Evolutionary conservation across 2,888 invertebrate genomes (phyloP).

Genomic region (Hybos culiciformis): DNA sequence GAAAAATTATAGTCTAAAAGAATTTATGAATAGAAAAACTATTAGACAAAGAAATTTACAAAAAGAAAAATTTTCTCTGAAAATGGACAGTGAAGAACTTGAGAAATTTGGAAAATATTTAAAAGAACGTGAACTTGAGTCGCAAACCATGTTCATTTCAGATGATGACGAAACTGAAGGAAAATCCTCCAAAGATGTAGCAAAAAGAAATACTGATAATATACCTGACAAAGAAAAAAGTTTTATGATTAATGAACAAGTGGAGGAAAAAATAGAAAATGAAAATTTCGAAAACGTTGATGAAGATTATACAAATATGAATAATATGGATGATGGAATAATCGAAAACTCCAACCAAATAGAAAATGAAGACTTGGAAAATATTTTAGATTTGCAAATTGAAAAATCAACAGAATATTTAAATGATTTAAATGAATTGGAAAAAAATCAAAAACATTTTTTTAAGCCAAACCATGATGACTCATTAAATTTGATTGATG

Average conservation of each 20-base stretch:
- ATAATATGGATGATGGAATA: too few species aligned
- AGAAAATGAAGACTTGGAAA: too few species aligned
- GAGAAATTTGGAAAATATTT: slow-evolving; percentile 46
- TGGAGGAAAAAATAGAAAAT: too few species aligned
- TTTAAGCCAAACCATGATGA: too few species aligned
- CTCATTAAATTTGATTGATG: too few species aligned
- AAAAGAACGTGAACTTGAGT: not conserved
- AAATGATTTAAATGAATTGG: too few species aligned
- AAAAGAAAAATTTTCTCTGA: slow-evolving; percentile 32
- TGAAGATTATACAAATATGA: too few species aligned
- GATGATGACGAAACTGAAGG: not conserved
- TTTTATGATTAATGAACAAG: not conserved
- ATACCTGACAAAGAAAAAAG: not conserved
- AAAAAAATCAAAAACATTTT: too few species aligned
- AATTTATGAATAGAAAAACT: slow-evolving; percentile 47
- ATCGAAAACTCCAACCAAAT: too few species aligned
- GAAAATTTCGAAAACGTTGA: too few species aligned
- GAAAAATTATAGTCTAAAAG: slow-evolving; percentile 61
- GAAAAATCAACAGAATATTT: too few species aligned
- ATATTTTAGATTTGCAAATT: too few species aligned
- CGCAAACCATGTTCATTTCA: not conserved
- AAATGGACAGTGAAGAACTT: slow-evolving; percentile 54
- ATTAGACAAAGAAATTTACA: slow-evolving; percentile 22
- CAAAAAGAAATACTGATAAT: not conserved
- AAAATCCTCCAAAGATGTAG: not conserved